Percentiles rank a stretch among this genome's conserved stretches.
These are phyloP conservation scores for Dynastes maya DNA, from an alignment of 2,888 invertebrate genomes.

Conservation along the genomic window DNA sequence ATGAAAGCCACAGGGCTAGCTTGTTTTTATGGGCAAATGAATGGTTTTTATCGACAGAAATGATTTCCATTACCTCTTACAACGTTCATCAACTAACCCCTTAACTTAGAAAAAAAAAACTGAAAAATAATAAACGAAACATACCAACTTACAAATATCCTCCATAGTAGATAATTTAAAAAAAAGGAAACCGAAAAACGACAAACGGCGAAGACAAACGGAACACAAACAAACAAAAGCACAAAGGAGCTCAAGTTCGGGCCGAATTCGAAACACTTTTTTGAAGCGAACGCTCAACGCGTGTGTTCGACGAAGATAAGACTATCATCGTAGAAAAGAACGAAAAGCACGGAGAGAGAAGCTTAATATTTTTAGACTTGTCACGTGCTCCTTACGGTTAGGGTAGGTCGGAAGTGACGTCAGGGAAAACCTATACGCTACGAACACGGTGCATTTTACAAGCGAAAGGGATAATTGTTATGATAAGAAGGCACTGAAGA, in stretches of 20 bases:
- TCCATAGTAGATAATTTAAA: not conserved
- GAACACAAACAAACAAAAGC: slow-evolving; percentile 27
- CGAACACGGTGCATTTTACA: slow-evolving; percentile 24
- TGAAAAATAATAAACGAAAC: slow-evolving; percentile 32
- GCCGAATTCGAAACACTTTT: slow-evolving; percentile 24
- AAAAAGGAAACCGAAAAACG: slow-evolving; percentile 4
- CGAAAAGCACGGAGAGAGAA: slow-evolving; percentile 9
- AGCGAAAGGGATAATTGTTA: slow-evolving; percentile 32
- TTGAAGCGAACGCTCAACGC: not conserved
- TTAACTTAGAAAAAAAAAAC: no score
- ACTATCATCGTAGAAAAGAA: slow-evolving; percentile 15
- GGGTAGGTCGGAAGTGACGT: slow-evolving; percentile 64
- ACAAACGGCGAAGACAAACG: slow-evolving; percentile 32
- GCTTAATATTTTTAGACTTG: slow-evolving; percentile 58
- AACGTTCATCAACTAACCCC: no score
- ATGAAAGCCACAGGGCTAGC: no score
- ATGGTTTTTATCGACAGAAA: no score
- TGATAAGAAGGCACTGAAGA: slow-evolving; percentile 33
- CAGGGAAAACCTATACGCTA: slow-evolving; percentile 52
- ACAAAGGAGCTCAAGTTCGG: not conserved
- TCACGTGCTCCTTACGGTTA: slow-evolving; percentile 62
- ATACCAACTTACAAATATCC: not conserved
- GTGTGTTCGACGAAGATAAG: slow-evolving; percentile 35
- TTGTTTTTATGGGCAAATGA: no score
- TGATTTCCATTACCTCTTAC: no score